Evolutionary conservation across 2,888 invertebrate genomes (phyloP).

Genomic region (Hofmannophila pseudospretella): DNA sequence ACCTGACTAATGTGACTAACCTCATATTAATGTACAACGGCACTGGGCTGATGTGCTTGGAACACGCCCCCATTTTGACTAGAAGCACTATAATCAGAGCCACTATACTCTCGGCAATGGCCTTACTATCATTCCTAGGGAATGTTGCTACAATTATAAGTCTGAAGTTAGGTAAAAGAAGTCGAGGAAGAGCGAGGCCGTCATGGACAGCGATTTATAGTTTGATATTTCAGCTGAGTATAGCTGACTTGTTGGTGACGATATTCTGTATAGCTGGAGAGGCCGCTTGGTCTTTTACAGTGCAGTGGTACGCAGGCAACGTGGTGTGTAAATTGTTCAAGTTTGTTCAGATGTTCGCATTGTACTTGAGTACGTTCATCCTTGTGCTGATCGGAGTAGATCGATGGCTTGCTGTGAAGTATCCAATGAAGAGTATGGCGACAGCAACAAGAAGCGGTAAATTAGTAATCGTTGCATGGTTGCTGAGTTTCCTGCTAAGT

Average conservation of each 20-base stretch:
- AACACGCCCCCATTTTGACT: constrained; percentile 84
- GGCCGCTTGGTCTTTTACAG: constrained; percentile 88
- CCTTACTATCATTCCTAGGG: constrained; percentile 83
- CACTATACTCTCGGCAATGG: constrained; percentile 83
- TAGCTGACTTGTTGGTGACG: constrained; percentile 89
- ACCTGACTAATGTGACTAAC: constrained; percentile 33
- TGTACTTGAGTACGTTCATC: constrained; percentile 90
- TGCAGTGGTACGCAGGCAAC: constrained; percentile 89
- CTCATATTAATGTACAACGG: constrained; percentile 46
- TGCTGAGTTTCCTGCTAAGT: constrained; percentile 84
- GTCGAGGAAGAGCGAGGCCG: constrained; percentile 75
- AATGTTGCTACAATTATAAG: constrained; percentile 88
- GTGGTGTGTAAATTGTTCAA: constrained; percentile 88
- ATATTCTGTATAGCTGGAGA: constrained; percentile 89
- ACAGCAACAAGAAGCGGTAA: constrained; percentile 83
- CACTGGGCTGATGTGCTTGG: constrained; percentile 62
- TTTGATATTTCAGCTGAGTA: constrained; percentile 87
- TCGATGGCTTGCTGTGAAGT: constrained; percentile 87
- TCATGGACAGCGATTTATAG: constrained; percentile 86
- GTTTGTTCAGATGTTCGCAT: constrained; percentile 87
- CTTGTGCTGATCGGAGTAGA: constrained; percentile 90
- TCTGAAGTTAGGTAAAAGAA: constrained; percentile 81
- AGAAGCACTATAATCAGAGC: constrained; percentile 80
- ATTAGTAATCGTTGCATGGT: constrained; percentile 84
- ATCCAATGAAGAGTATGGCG: constrained; percentile 84